Base-by-base conservation (phyloP, 1,140 invertebrate genomes). In the Sycophila sp. region DNA sequence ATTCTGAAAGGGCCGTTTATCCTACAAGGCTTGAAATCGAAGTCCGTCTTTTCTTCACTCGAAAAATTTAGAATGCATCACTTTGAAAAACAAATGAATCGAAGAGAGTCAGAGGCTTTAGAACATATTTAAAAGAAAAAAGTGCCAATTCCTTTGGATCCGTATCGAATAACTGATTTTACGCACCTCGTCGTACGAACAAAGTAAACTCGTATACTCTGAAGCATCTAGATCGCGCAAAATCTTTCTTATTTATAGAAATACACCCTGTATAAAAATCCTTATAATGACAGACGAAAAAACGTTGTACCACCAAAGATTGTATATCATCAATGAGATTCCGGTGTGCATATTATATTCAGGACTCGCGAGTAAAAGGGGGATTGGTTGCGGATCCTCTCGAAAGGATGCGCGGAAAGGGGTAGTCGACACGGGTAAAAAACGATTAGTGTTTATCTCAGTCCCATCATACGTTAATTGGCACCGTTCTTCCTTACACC, bases 231-330 rank as follows among this genome's bases (percentile, higher is more conserved):
- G 45, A 45, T n/a, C 69, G 53, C 60, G 24, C 32, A 38, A 62
- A 42, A 55, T 71, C 24, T 66, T 49, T 22, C 22, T 49, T 66
- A 38, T 26, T n/a, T 30, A 38, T 70, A 71, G 42, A 65, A 71
- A 71, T 71, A 59, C 62, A 71, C 60, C 69, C 55, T 71, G 69
- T 71, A 71, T 71, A 71, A 71, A 71, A 71, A 66, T 60, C 26
- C 32, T 71, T 51, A 65, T 64, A 66, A 56, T 32, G 40, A 59
- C 17, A 62, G 56, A 71, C 69, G 49, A 71, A 65, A 58, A 59
- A 58, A 67, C 51, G 63, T 66, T 40, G 49, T 66, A 64, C 60
- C 60, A 64, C 53, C 32, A 58, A 64, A 64, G 59, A 56, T 70
- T 70, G 38, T 70, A 55, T 64, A 47, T 70, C 56, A 56, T 64